Evolutionary conservation across 2,797 vertebrate species (phyloP).

Genomic region (Hippocampus kuda): DNA sequence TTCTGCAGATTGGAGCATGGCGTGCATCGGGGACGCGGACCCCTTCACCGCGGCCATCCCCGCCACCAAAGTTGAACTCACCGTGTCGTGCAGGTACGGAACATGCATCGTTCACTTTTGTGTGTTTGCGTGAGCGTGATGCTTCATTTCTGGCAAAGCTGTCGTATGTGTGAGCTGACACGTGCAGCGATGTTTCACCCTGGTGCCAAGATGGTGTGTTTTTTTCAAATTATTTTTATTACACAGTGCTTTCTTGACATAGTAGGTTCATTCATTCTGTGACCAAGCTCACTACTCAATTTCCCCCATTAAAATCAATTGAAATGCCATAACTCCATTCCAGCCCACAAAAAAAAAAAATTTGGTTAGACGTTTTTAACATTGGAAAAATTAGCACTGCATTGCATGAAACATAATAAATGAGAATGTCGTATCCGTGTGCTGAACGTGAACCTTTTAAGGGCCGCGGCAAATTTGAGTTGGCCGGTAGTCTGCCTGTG

Average conservation of each 20-base stretch:
- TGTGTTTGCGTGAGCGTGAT: neutral
- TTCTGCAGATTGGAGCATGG: conserved; percentile 65
- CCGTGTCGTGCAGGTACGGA: conserved; percentile 86
- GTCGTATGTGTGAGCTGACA: neutral
- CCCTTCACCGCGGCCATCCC: conserved; percentile 84
- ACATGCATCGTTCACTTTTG: conserved; percentile 22
- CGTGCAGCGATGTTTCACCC: neutral
- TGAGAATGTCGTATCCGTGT: neutral
- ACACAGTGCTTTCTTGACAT: neutral
- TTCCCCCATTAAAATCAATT: too few relatives aligned
- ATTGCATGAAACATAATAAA: too few relatives aligned
- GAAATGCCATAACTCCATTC: too few relatives aligned
- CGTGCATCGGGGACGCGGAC: conserved; percentile 82
- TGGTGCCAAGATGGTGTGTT: neutral
- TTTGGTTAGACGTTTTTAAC: too few relatives aligned
- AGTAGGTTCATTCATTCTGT: neutral
- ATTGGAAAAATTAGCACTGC: too few relatives aligned
- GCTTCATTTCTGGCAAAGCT: neutral
- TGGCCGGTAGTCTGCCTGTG: neutral
- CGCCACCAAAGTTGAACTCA: conserved; percentile 94
- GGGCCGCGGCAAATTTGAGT: neutral
- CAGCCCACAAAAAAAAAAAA: too few relatives aligned
- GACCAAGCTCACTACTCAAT: too few relatives aligned
- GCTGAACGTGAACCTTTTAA: neutral
- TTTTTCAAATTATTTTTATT: neutral